Base-by-base conservation (phyloP, 1,140 invertebrate genomes). In the Lysiphlebus fabarum region DNA sequence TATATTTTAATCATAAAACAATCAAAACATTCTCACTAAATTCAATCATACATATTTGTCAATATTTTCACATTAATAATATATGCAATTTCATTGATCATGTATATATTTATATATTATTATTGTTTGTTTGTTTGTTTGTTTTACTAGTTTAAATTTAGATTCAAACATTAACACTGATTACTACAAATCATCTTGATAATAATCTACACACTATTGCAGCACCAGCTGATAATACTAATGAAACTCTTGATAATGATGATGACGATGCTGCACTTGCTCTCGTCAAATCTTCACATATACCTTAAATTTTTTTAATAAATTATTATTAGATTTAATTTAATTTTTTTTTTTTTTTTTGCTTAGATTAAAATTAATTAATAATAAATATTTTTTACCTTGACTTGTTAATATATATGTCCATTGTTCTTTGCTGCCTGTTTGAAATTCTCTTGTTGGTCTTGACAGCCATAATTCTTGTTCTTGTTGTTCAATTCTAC, bases 111-210 rank as follows among this genome's bases (percentile, higher is more conserved):
- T 37, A 43, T 48, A 58, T 58, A 55, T 53, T 43, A 26, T 56
- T 26, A 37, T 53, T 58, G 43, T 53, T 41, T 34, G 33, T 50
- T 17, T 49, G 47, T 56, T 56, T 59, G 50, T 53, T 48, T 51
- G 49, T 48, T 42, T n/a, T n/a, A n/a, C n/a, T n/a, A n/a, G 50
- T 43, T 40, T 26, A 34, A 55, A 57, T 33, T 53, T 44, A 36
- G 2, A 45, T 49, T 51, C 36, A 38, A n/a, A 36, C 17, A 42
- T 43, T 54, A 11, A n/a, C 36, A 41, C 51, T 48, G 8, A 42
- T 40, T 55, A 47, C 61, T 56, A 68, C 75, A 73, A 67, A 80
- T 80, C 77, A 80, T 77, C 78, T 80, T 17, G 70, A 73, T 43
- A 77, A 53, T 57, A 72, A 69, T 61, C 61, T 64, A 43, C 70